A percentile compares a stretch with the other conserved stretches of the same genome.
These are phyloP conservation scores for Tautogolabrus adspersus DNA, from an alignment of 2,113 vertebrate genomes.

Conservation along the genomic window DNA sequence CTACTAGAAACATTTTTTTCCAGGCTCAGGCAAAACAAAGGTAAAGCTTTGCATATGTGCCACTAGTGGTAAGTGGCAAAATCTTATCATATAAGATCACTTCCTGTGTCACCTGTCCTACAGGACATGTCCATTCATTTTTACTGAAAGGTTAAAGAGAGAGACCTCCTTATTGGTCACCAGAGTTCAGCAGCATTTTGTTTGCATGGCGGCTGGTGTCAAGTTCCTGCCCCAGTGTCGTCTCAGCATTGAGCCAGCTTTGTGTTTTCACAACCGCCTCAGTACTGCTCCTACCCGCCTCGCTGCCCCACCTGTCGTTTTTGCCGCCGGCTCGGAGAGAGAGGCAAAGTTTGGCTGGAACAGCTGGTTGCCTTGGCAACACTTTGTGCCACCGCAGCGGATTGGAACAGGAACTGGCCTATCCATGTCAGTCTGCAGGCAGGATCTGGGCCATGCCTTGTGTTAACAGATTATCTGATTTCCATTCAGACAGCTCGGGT, in stretches of 20 bases:
- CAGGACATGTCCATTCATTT: background rate
- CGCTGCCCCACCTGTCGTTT: conserved; percentile 74
- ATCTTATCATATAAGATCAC: no score
- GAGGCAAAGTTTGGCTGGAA: conserved; percentile 74
- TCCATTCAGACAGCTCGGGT: conserved; percentile 81
- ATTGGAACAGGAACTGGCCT: conserved; percentile 80
- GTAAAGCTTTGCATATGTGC: no score
- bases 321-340: conserved; percentile 41
- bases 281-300: conserved; percentile 46
- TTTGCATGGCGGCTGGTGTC: conserved; percentile 27
- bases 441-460: conserved; percentile 81
- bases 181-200: conserved; percentile 25
- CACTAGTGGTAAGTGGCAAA: no score
- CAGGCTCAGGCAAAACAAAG: no score
- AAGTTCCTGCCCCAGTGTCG: conserved; percentile 30
- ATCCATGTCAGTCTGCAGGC: conserved; percentile 77
- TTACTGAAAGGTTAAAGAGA: background rate
- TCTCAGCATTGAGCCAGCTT: conserved; percentile 40
- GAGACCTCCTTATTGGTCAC: conserved; percentile 4
- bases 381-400: conserved; percentile 71
- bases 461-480: conserved; percentile 82
- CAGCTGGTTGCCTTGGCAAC: conserved; percentile 72
- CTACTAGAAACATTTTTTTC: no score
- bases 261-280: conserved; percentile 50
- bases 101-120: conserved; percentile 18